Percentiles rank a stretch among this genome's conserved stretches.
Conservation (phyloP, 2,888 invertebrate genomes). For the Spialia ferax region DNA sequence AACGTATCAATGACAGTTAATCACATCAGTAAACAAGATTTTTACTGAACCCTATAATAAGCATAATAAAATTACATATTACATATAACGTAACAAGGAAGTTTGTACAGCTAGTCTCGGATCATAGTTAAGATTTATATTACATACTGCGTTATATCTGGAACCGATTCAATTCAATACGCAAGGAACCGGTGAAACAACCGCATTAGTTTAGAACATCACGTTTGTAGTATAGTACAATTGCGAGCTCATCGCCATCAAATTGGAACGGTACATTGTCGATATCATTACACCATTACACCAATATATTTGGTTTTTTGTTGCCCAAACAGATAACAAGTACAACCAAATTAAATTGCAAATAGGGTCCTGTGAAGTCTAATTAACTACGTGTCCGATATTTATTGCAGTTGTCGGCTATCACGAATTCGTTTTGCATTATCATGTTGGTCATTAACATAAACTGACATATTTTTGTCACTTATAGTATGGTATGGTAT, state of each 20-base stretch:
- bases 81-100: slow-evolving; percentile 48
- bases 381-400: slow-evolving; percentile 34
- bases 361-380: slow-evolving; percentile 30
- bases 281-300: slow-evolving; percentile 30
- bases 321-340: neutral
- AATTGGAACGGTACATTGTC: slow-evolving; percentile 35
- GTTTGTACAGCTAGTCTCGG: slow-evolving; percentile 49
- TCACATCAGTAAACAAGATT: neutral
- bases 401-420: slow-evolving; percentile 9
- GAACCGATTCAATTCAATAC: slow-evolving; percentile 55
- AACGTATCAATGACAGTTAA: neutral
- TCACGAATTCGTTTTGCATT: slow-evolving; percentile 30
- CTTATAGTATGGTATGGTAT: too few species aligned
- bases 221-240: slow-evolving; percentile 38
- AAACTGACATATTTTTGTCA: slow-evolving; percentile 17
- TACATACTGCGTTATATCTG: slow-evolving; percentile 52
- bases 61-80: neutral
- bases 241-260: slow-evolving; percentile 34
- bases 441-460: slow-evolving; percentile 34
- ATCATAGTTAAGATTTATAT: slow-evolving; percentile 49
- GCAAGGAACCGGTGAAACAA: slow-evolving; percentile 49
- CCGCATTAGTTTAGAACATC: slow-evolving; percentile 38
- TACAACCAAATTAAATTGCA: slow-evolving; percentile 26
- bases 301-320: slow-evolving; percentile 14
- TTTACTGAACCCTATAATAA: neutral